phyloP scores from a whole-genome alignment of 2,888 invertebrate species.

The Heterodera filipjevi region DNA sequence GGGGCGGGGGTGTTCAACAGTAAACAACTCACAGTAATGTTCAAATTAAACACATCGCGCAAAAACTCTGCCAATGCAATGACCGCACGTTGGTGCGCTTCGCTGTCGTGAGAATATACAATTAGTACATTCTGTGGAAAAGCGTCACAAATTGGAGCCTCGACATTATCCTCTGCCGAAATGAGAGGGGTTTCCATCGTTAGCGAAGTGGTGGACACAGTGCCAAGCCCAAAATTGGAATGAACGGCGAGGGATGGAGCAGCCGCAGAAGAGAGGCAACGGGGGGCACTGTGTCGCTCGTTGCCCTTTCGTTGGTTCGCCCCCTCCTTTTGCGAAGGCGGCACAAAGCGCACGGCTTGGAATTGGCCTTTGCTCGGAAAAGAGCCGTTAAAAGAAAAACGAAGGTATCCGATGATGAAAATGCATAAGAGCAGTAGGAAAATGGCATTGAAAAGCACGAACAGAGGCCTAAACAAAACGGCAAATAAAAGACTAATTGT shows the following conservation, averaged over 20 bases:
- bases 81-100: conserved; percentile 60
- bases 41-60: conserved; percentile 52
- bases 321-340: neutral
- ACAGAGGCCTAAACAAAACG: conserved; percentile 15
- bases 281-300: neutral
- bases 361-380: conserved; percentile 15
- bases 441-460: conserved; percentile 11
- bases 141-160: neutral
- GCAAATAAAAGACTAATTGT: neutral
- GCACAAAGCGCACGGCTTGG: conserved; percentile 15
- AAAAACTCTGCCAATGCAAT: conserved; percentile 59
- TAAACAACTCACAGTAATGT: conserved; percentile 48
- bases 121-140: conserved; percentile 51
- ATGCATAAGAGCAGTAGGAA: conserved; percentile 19
- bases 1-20: too few species aligned
- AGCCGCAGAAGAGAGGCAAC: neutral
- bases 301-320: neutral
- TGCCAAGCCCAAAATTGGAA: conserved; percentile 12
- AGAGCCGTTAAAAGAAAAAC: neutral
- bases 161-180: conserved; percentile 2
- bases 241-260: conserved; percentile 19
- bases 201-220: conserved; percentile 21
- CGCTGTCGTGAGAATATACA: conserved; percentile 61
- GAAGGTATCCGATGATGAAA: conserved; percentile 18
- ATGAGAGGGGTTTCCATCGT: conserved; percentile 20